These are phyloP conservation scores for Agonopterix arenella DNA, from an alignment of 2,888 invertebrate genomes.

Conservation along the genomic window DNA sequence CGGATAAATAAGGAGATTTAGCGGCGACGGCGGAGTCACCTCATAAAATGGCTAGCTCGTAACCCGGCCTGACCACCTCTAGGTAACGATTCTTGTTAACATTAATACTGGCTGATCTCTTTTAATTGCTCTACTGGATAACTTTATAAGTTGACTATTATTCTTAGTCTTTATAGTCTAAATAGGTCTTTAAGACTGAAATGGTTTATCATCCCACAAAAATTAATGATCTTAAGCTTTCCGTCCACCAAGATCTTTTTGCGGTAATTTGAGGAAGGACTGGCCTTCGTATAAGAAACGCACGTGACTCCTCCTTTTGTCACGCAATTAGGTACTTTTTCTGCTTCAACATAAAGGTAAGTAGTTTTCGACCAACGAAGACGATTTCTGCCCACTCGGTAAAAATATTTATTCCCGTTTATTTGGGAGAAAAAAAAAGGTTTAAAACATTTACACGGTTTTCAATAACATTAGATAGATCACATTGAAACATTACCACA, in stretches of 20 bases:
- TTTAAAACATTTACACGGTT: background rate
- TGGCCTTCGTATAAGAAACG: background rate
- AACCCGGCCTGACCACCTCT: conserved; percentile 53
- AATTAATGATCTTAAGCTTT: background rate
- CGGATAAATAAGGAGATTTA: conserved; percentile 74
- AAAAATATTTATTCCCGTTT: background rate
- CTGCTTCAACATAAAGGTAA: background rate
- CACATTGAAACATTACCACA: background rate
- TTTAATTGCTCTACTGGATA: conserved; percentile 1
- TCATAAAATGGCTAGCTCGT: conserved; percentile 59
- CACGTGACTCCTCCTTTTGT: conserved; percentile 5
- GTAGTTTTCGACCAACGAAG: background rate
- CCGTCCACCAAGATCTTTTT: conserved; percentile 1
- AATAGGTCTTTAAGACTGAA: no score
- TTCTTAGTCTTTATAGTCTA: no score
- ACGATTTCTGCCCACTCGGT: background rate
- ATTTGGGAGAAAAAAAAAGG: background rate
- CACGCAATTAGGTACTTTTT: conserved; percentile 5
- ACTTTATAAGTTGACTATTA: no score
- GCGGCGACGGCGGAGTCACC: conserved; percentile 52
- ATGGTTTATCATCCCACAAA: no score
- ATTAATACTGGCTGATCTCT: conserved; percentile 13
- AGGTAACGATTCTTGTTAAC: conserved; percentile 49
- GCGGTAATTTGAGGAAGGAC: conserved; percentile 1
- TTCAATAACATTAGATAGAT: background rate